Percentiles rank a stretch among this genome's conserved stretches.
Conservation (phyloP, 2,797 vertebrate genomes). For the Sebastes hubbsi region DNA sequence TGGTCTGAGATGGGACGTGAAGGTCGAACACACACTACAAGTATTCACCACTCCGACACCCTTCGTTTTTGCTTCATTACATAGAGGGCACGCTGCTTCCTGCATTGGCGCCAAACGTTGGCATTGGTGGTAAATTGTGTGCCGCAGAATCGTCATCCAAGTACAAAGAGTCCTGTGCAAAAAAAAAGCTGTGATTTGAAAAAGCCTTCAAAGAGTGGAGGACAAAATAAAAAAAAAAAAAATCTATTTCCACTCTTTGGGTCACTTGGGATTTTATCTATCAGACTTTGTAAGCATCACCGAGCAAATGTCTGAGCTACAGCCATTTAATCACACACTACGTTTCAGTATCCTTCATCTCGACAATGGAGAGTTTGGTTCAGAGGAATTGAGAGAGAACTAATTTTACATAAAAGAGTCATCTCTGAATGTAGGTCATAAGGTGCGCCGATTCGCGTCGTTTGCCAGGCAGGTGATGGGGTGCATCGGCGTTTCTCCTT, state of each 20-base stretch:
- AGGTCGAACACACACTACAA: neutral
- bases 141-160: slow-evolving; percentile 20
- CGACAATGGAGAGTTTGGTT: slow-evolving; percentile 6
- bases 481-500: slow-evolving; percentile 26
- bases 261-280: slow-evolving; percentile 36
- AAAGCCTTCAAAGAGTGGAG: slow-evolving; percentile 1
- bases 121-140: slow-evolving; percentile 10
- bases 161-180: slow-evolving; percentile 28
- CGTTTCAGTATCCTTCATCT: slow-evolving; percentile 20
- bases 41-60: neutral
- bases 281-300: slow-evolving; percentile 31
- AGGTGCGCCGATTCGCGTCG: neutral
- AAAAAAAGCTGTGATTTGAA: slow-evolving; percentile 23
- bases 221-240: slow-evolving; percentile 15
- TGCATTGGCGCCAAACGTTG: neutral
- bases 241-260: slow-evolving; percentile 14
- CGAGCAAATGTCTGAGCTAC: slow-evolving; percentile 29
- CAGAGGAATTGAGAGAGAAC: slow-evolving; percentile 22
- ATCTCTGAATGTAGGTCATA: slow-evolving; percentile 24
- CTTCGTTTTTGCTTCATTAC: slow-evolving; percentile 7
- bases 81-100: slow-evolving; percentile 1
- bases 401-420: slow-evolving; percentile 39
- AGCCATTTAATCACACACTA: slow-evolving; percentile 41
- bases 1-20: neutral
- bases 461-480: slow-evolving; percentile 32